Conservation (phyloP, 2,797 vertebrate species). For the Myotis pilosus region DNA sequence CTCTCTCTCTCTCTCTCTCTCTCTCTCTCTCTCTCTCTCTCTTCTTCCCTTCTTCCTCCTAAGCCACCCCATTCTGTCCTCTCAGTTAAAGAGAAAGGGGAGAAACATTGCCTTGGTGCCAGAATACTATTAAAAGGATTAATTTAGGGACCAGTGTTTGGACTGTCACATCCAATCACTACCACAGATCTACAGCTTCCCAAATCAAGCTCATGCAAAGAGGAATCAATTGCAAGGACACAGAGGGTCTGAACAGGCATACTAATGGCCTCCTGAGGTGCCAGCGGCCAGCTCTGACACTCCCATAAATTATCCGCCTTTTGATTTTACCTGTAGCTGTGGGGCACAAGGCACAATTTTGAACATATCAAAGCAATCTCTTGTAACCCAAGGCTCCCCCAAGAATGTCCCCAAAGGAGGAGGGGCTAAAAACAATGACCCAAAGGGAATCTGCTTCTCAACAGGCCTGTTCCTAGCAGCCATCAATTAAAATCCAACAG, state of each 20-base stretch:
- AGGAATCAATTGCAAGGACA: slow-evolving; percentile 81
- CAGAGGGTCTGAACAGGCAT: slow-evolving; percentile 80
- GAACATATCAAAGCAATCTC: slow-evolving; percentile 78
- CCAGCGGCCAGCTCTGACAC: slow-evolving; percentile 79
- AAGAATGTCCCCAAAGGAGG: slow-evolving; percentile 69
- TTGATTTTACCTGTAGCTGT: slow-evolving; percentile 81
- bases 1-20: not conserved
- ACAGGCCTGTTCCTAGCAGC: slow-evolving; percentile 42
- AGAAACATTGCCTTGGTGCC: slow-evolving; percentile 42
- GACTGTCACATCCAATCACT: slow-evolving; percentile 81
- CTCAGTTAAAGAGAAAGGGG: not conserved
- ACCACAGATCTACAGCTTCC: slow-evolving; percentile 80
- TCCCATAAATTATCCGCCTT: slow-evolving; percentile 80
- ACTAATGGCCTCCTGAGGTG: slow-evolving; percentile 79
- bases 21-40: not conserved
- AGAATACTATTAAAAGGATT: slow-evolving; percentile 80
- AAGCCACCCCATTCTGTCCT: slow-evolving; percentile 14
- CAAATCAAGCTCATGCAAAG: slow-evolving; percentile 79
- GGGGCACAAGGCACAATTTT: slow-evolving; percentile 78
- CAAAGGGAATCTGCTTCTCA: slow-evolving; percentile 66
- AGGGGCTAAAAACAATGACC: slow-evolving; percentile 74
- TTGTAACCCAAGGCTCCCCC: slow-evolving; percentile 65
- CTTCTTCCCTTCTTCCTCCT: not conserved
- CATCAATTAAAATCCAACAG: slow-evolving; percentile 69
- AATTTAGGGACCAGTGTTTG: slow-evolving; percentile 79